phyloP scores from a whole-genome alignment of 2,888 invertebrate species.

The Marronus borbonicus region DNA sequence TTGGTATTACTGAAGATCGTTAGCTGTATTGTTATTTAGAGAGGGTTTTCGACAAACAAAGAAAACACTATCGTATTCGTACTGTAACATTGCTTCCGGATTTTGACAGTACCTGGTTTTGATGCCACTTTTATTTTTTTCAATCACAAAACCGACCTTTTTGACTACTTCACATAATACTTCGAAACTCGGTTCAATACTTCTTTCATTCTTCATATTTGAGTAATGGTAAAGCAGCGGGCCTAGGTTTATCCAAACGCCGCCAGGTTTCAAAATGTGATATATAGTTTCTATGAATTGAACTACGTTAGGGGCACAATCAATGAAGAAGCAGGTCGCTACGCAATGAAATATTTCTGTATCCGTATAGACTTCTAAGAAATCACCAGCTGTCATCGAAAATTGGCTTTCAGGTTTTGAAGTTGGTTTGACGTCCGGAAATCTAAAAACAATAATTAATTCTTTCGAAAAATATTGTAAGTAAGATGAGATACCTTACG shows the following conservation, averaged over 20 bases:
- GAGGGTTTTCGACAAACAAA: constrained; percentile 90
- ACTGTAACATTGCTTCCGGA: constrained; percentile 92
- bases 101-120: constrained; percentile 95
- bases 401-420: constrained; percentile 80
- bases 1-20: not conserved
- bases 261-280: constrained; percentile 90
- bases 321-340: constrained; percentile 98
- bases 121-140: constrained; percentile 85
- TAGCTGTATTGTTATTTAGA: not conserved
- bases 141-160: constrained; percentile 86
- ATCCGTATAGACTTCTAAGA: constrained; percentile 88
- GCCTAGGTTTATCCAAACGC: constrained; percentile 91
- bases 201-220: constrained; percentile 89
- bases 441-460: constrained; percentile 67
- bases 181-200: constrained; percentile 93
- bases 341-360: constrained; percentile 90
- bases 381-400: constrained; percentile 98
- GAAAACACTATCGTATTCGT: constrained; percentile 93
- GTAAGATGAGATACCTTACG: constrained; percentile 68
- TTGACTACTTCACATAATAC: constrained; percentile 79
- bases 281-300: constrained; percentile 95
- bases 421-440: constrained; percentile 91
- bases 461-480: not conserved
- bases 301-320: constrained; percentile 97
- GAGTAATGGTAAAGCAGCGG: constrained; percentile 93